Percentiles rank a stretch among this genome's conserved stretches.
These are phyloP conservation scores for Drosophila ezoana DNA, from an alignment of 2,888 invertebrate species.

Conservation along the genomic window DNA sequence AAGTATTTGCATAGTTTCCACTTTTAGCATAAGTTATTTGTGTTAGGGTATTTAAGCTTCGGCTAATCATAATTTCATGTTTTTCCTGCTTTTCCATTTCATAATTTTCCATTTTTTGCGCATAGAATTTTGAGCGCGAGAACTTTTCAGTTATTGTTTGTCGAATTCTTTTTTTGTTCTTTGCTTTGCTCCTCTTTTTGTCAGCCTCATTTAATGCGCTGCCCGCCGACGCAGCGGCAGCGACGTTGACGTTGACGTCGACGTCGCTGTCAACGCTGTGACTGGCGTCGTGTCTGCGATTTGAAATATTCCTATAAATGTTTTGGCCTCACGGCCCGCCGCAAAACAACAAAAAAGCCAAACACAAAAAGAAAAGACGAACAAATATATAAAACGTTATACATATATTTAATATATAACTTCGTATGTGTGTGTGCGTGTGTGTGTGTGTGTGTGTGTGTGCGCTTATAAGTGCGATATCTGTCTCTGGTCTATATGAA, in stretches of 20 bases:
- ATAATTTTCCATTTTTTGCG: slow-evolving; percentile 39
- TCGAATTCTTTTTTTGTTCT: slow-evolving; percentile 17
- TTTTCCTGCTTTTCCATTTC: slow-evolving; percentile 49
- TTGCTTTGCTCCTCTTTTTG: slow-evolving; percentile 36
- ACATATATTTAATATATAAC: slow-evolving; percentile 20
- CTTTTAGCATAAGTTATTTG: neutral
- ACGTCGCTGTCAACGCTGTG: slow-evolving; percentile 5
- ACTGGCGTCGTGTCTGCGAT: slow-evolving; percentile 57
- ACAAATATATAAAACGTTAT: slow-evolving; percentile 3
- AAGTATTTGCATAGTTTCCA: too few species aligned
- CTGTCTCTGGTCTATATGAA: slow-evolving; percentile 66
- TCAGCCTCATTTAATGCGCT: slow-evolving; percentile 73
- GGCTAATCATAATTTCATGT: neutral
- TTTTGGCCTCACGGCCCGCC: slow-evolving; percentile 72
- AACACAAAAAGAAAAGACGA: slow-evolving; percentile 10
- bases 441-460: slow-evolving; percentile 9
- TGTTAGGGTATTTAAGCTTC: slow-evolving; percentile 14
- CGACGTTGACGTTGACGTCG: slow-evolving; percentile 28
- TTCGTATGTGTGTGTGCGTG: slow-evolving; percentile 14
- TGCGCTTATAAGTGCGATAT: slow-evolving; percentile 55
- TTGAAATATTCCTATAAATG: slow-evolving; percentile 77
- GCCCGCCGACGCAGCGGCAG: slow-evolving; percentile 23
- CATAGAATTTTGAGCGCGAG: slow-evolving; percentile 26
- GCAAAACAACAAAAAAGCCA: slow-evolving; percentile 25
- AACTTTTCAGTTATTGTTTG: slow-evolving; percentile 35